Evolutionary conservation across 2,113 vertebrate species (phyloP).

Genomic region (Gulo gulo): DNA sequence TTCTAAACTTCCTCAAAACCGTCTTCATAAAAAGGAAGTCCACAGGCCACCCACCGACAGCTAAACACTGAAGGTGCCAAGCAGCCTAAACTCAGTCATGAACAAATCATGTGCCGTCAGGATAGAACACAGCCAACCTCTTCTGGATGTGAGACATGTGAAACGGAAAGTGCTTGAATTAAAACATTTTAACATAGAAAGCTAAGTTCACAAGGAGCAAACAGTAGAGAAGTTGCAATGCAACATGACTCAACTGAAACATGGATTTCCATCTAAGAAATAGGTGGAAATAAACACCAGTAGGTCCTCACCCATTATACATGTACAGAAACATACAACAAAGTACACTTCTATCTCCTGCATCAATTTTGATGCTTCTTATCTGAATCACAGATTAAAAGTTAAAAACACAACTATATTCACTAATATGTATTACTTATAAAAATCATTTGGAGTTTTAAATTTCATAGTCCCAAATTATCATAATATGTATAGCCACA

Average conservation of each 20-base stretch:
- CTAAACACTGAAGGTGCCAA: slow-evolving; percentile 34
- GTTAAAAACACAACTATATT: neutral
- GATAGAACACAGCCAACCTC: slow-evolving; percentile 48
- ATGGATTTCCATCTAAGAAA: slow-evolving; percentile 40
- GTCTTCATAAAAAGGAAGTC: slow-evolving; percentile 58
- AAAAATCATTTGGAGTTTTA: slow-evolving; percentile 55
- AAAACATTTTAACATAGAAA: slow-evolving; percentile 31
- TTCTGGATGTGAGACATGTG: slow-evolving; percentile 54
- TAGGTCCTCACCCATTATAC: slow-evolving; percentile 30
- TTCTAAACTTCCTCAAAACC: slow-evolving; percentile 39
- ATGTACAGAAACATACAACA: slow-evolving; percentile 26
- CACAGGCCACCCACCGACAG: slow-evolving; percentile 57
- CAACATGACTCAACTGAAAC: slow-evolving; percentile 12
- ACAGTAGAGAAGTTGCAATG: slow-evolving; percentile 15
- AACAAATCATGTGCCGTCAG: neutral
- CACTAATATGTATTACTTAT: neutral
- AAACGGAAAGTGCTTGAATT: slow-evolving; percentile 40
- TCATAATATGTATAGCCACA: slow-evolving; percentile 25
- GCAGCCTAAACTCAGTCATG: slow-evolving; percentile 35
- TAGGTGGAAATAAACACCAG: slow-evolving; percentile 9
- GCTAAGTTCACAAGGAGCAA: slow-evolving; percentile 34
- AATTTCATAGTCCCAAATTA: slow-evolving; percentile 40
- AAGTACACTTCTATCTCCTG: neutral
- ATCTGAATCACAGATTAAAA: slow-evolving; percentile 30
- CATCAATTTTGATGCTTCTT: slow-evolving; percentile 25